Base-by-base conservation (phyloP, 1,140 invertebrate species). In the Ostrea denselamellosa region DNA sequence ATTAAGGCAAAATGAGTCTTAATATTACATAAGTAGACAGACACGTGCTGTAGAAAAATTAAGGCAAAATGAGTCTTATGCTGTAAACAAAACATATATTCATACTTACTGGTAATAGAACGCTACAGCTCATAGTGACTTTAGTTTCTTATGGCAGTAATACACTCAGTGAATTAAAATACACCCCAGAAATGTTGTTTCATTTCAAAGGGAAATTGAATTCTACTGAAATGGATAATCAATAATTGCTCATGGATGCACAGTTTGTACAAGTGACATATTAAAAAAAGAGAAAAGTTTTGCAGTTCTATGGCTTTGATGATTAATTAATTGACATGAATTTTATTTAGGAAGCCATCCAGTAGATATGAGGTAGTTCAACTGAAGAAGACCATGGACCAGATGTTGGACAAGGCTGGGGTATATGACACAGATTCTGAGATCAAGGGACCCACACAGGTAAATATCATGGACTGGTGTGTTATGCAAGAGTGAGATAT, bases 381-480 rank as follows among this genome's bases (percentile, higher is more conserved):
- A 89, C 89, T 95, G 84, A 94, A 93, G 90, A 92, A 93, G 68
- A 92, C 94, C 2, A 90, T 95, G 90, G 90, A 92, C 14, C 91
- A 93, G 53, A 94, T 95, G 93, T 87, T 95, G 82, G 92, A 94
- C 14, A 93, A 92, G 87, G 90, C 91, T n/a, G 94, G 94, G 51
- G 89, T 93, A n/a, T 93, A 94, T 89, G 93, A 94, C 82, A 85
- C 89, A 22, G 92, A 92, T 58, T 85, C 90, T 2, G 93, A 93
- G 25, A 89, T 92, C n/a, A 92, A 92, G 83, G 94, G 94, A 58
- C 94, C 94, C 14, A 95, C 95, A 86, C 94, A 95, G 93, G 94
- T 95, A 90, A 87, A 25, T 68, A n/a, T 53, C 34, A 25, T 28
- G 9, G 71, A 34, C 44, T 81, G 7, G 0, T 22, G 14, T 51